Conservation (phyloP, 2,888 invertebrate species). For the Erynnis tages region DNA sequence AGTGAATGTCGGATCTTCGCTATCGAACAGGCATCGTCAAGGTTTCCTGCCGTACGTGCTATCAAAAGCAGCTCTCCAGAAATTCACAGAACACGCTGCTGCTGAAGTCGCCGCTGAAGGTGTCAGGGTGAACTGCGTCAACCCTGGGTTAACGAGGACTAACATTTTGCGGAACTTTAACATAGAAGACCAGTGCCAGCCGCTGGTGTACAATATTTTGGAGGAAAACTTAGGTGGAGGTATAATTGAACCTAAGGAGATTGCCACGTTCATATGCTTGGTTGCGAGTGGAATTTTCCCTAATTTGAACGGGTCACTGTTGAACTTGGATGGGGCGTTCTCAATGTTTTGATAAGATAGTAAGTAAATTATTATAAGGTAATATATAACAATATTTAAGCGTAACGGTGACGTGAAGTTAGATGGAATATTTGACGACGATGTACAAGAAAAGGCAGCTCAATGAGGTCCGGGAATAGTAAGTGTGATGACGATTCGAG, state of each 20-base stretch:
- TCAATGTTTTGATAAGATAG: slow-evolving; percentile 5
- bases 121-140: slow-evolving; percentile 51
- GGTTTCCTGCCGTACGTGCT: slow-evolving; percentile 47
- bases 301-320: slow-evolving; percentile 49
- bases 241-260: slow-evolving; percentile 49
- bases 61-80: slow-evolving; percentile 47
- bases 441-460: too few species aligned
- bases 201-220: slow-evolving; percentile 35
- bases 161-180: slow-evolving; percentile 45
- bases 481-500: too few species aligned
- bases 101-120: slow-evolving; percentile 46
- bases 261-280: slow-evolving; percentile 47
- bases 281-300: slow-evolving; percentile 52
- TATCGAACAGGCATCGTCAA: slow-evolving; percentile 42
- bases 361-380: too few species aligned
- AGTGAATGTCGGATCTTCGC: slow-evolving; percentile 48
- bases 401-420: too few species aligned
- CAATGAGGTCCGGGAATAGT: too few species aligned
- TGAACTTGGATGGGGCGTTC: slow-evolving; percentile 46
- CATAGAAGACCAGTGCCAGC: slow-evolving; percentile 32
- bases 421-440: too few species aligned
- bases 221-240: slow-evolving; percentile 38
- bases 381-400: too few species aligned
- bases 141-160: slow-evolving; percentile 49
- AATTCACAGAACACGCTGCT: slow-evolving; percentile 47